Base-by-base conservation (phyloP, 2,113 vertebrate genomes). In the Tympanuchus pallidicinctus region DNA sequence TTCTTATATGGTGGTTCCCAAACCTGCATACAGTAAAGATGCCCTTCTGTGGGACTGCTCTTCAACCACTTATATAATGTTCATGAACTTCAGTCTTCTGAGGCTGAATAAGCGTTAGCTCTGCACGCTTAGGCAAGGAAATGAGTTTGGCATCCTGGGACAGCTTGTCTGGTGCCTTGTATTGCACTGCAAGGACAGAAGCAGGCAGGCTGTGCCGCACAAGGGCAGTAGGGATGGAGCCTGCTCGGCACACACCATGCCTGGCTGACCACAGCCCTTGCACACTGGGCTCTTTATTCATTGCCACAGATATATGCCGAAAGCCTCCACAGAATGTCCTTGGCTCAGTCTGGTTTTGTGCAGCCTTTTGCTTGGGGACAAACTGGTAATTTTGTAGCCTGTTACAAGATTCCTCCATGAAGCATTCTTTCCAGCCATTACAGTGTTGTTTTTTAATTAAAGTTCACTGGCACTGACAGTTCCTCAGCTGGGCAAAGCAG, bases 311-410 rank as follows among this genome's bases (percentile, higher is more conserved):
- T 66, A 12, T 32, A 27, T 0, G 2, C 74, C 13, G 48, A 63
- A 82, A 87, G 45, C 87, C 54, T 72, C 93, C 94, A 80, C 72
- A 65, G 85, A 96, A 94, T 95, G 96, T 95, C 93, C 96, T 92
- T 95, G 93, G 96, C 92, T 85, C 64, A 28, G 90, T 76, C 50
- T 8, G 64, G 59, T 86, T 88, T 70, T 80, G 60, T 77, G 76
- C 82, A 76, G 79, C 10, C 73, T 69, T 79, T 63, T 63, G 79
- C 92, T n/a, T 6, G 50, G 88, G 90, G 90, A 85, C 28, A 42
- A 67, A 42, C 90, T 91, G 93, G 92, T 92, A 59, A 88, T 89
- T 91, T 70, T 82, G 45, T 82, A 73, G 93, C 0, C 0, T 76
- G 64, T 94, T 88, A 83, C 60, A 10, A 67, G 88, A 74, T 93